Conservation (phyloP, 2,797 vertebrate genomes). For the Rhinella marina region DNA sequence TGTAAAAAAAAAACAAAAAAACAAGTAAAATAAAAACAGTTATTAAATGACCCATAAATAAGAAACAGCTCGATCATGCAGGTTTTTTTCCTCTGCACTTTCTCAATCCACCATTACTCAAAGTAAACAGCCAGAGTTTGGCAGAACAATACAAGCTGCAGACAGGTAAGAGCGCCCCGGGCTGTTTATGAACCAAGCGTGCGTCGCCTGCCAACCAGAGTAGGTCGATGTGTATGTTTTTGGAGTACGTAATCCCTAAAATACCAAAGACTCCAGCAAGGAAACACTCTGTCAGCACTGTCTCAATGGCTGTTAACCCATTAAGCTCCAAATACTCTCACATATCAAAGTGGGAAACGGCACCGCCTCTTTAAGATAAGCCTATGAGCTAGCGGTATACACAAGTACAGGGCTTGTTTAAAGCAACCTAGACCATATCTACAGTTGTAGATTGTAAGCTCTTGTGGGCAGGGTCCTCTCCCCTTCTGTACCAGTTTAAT, state of each 20-base stretch:
- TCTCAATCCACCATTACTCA: neutral
- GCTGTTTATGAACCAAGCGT: slow-evolving; percentile 31
- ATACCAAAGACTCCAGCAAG: slow-evolving; percentile 38
- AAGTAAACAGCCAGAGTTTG: neutral
- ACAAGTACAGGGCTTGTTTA: neutral
- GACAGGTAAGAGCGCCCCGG: slow-evolving; percentile 7
- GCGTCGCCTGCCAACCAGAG: slow-evolving; percentile 8
- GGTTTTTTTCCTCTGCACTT: neutral
- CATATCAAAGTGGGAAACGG: neutral
- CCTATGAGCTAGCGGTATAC: neutral
- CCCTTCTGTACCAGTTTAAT: too few species aligned
- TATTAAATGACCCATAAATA: neutral
- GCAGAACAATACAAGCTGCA: neutral
- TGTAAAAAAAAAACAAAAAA: neutral
- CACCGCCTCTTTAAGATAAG: neutral
- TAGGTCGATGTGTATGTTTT: slow-evolving; percentile 1
- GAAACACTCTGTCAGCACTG: slow-evolving; percentile 21
- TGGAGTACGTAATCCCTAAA: slow-evolving; percentile 25
- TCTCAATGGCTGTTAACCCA: slow-evolving; percentile 17
- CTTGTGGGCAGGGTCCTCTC: too few species aligned
- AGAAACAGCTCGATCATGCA: neutral
- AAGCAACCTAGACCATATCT: neutral
- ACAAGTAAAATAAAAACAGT: neutral
- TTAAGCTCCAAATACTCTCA: neutral
- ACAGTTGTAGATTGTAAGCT: too few species aligned